Conservation (phyloP, 2,888 invertebrate species). For the Microctonus aethiopoides region DNA sequence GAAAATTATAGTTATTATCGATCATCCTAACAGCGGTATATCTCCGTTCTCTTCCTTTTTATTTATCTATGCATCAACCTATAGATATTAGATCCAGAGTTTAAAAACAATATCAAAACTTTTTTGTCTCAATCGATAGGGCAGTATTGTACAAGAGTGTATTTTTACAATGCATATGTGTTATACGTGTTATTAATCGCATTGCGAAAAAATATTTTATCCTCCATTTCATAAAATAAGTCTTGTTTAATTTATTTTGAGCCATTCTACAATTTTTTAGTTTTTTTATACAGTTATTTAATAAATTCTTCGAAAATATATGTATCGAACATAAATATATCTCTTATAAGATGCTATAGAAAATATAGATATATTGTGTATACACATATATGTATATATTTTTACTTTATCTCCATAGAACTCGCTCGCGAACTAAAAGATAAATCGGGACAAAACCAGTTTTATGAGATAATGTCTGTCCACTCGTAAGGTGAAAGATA, state of each 20-base stretch:
- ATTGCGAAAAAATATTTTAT: slow-evolving; percentile 33
- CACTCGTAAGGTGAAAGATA: slow-evolving; percentile 36
- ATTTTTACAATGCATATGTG: slow-evolving; percentile 20
- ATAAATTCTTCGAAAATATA: not conserved
- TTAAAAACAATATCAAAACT: slow-evolving; percentile 52
- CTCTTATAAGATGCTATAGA: not conserved
- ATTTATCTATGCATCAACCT: not conserved
- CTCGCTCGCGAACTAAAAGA: slow-evolving; percentile 30
- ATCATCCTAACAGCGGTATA: not conserved
- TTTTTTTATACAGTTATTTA: slow-evolving; percentile 6
- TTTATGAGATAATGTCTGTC: slow-evolving; percentile 39
- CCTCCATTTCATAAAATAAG: not conserved
- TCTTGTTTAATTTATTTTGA: not conserved
- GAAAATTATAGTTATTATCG: not conserved
- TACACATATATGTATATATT: not conserved
- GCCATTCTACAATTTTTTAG: slow-evolving; percentile 32
- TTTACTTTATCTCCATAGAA: slow-evolving; percentile 23
- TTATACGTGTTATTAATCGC: not conserved
- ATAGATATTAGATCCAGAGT: slow-evolving; percentile 10
- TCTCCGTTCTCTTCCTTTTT: no score
- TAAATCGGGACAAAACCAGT: slow-evolving; percentile 40
- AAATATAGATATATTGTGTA: no score
- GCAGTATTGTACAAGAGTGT: slow-evolving; percentile 40
- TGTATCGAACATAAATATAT: not conserved
- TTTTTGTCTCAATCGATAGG: no score